Evolutionary conservation across 2,888 invertebrate species (phyloP), one percentile per base, ranked within the genome.

Genomic region (Eupelmus urozonus): DNA sequence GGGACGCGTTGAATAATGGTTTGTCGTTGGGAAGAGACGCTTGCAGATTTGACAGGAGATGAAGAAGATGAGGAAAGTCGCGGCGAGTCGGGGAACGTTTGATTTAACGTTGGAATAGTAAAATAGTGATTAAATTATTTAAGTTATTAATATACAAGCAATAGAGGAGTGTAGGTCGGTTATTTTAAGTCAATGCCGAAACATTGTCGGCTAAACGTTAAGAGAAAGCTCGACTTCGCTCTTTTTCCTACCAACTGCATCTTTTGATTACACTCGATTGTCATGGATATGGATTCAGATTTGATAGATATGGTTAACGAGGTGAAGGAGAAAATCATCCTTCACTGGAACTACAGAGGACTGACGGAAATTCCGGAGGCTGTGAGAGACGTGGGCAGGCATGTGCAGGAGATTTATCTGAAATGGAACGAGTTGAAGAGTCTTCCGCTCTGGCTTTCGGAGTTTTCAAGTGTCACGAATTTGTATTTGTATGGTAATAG

Each of bases 271-370:
- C 3, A 34, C 9, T 34, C 9, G 9, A 45, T 13, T 45, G 4
- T 45, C 2, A 45, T 45, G 13, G 3, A 82, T 63, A 85, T 87
- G 85, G 80, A 83, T 75, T 74, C 81, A 73, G 82, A 85, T 81
- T 80, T 81, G 45, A 60, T 81, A 76, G 88, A 90, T 76, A 85
- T 90, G 83, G 84, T 84, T n/a, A 84, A 85, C 7, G 90, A 90
- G 78, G 86, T 89, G 5, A 84, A 83, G 76, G 84, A 83, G 45
- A 90, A 89, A 80, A 81, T 82, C 73, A 89, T 90, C 79, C 83
- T 90, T 11, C 90, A 90, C 75, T 90, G 90, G 90, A 90, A 90
- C 82, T 90, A 88, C 81, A 85, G 90, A 11, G 87, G 86, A 67
- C 84, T 90, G 16, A 75, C 75, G 5, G 82, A 87, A 75, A 81